Evolutionary conservation across 2,797 vertebrate species (phyloP), one percentile per base, ranked within the genome.

Genomic region (Hozukius guyotensis): DNA sequence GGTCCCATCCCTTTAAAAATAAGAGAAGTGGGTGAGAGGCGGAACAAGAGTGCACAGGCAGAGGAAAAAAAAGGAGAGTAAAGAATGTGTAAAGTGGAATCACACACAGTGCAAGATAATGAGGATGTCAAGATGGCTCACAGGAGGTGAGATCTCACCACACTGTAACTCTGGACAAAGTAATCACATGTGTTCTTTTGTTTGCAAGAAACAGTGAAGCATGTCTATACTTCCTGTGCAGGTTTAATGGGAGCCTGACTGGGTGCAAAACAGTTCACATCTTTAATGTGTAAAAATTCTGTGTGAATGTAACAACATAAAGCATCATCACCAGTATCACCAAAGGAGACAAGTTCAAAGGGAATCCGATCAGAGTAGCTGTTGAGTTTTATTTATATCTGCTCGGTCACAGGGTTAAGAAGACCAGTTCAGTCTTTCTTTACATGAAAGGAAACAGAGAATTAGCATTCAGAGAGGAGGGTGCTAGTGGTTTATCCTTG

Each of bases 401-500:
- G 49, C 70, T 34, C 49, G 74, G 77, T 85, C 81, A 31, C 27
- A 3, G 64, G 80, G 89, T 89, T 87, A 81, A 80, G 81, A 79
- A 84, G 64, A 80, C 68, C 56, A 49, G 59, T 79, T 76, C n/a
- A 6, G 67, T 72, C 52, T 67, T 16, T 68, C 73, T 69, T 81
- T 56, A 89, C 75, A 86, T 87, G 75, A 87, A 87, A 88, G 84
- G 77, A 76, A 74, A 11, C 32, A 38, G n/a, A 22, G 16, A 69
- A 81, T 92, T 84, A 85, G 83, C 64, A 88, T 90, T 90, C 89
- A 67, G 70, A 42, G 29, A 34, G 67, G 73, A 61, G 24, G 42
- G 25, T 22, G 18, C 38, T 4, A 3, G 13, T 10, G 42, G 56
- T 78, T 86, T 80, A 71, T 90, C 73, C 72, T 52, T 59, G 36